Evolutionary conservation across 2,113 vertebrate species (phyloP).

Genomic region (Dipodomys stephensi): DNA sequence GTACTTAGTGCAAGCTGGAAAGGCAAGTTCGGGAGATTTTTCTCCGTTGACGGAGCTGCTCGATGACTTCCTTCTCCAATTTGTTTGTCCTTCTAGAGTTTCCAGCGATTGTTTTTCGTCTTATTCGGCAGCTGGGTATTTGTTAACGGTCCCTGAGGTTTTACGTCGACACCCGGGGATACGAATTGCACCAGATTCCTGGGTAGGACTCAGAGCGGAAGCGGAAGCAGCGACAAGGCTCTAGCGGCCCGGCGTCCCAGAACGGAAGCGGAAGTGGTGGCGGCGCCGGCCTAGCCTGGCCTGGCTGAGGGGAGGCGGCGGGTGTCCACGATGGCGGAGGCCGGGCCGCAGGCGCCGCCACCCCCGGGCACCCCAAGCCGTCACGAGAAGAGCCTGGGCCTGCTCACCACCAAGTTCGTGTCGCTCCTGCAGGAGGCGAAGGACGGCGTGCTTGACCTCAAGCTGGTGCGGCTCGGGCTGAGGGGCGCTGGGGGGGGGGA

Average conservation of each 20-base stretch:
- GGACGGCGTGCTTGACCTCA: constrained; percentile 98
- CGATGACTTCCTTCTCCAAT: not conserved
- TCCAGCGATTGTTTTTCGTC: constrained; percentile 29
- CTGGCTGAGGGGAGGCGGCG: constrained; percentile 87
- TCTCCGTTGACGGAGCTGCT: not conserved
- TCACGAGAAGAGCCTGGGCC: constrained; percentile 97
- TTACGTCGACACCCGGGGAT: not conserved
- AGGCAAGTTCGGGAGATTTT: not conserved
- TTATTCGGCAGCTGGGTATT: constrained; percentile 45
- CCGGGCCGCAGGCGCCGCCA: constrained; percentile 89
- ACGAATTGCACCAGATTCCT: constrained; percentile 59
- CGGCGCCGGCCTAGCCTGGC: constrained; percentile 80
- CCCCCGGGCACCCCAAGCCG: constrained; percentile 92
- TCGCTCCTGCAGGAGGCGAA: constrained; percentile 97
- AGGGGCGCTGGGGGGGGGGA: constrained; percentile 32
- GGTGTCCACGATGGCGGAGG: constrained; percentile 90
- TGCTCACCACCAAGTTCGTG: constrained; percentile 98
- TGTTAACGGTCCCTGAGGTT: constrained; percentile 69
- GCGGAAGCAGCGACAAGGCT: constrained; percentile 71
- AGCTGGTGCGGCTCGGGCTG: constrained; percentile 89
- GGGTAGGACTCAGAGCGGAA: constrained; percentile 52
- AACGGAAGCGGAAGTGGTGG: constrained; percentile 89
- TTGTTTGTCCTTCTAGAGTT: not conserved
- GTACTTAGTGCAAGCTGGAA: not conserved
- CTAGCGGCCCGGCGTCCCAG: constrained; percentile 74